Conservation (phyloP, 2,888 invertebrate genomes). For the Eurytoma californica region DNA sequence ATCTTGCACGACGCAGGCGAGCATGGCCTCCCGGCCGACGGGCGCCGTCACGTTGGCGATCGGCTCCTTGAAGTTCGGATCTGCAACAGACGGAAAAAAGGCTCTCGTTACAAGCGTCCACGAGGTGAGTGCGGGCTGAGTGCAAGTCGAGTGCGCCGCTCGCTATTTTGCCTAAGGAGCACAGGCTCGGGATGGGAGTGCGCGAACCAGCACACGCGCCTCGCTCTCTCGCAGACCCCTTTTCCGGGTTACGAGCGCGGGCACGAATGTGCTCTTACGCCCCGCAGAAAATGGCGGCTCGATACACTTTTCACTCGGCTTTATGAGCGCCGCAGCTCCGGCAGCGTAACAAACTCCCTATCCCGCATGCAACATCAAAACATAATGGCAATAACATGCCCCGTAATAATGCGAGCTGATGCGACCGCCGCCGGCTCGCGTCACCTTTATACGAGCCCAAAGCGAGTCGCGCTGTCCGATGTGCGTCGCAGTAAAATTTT, state of each 20-base stretch:
- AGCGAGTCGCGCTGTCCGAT: constrained; percentile 11
- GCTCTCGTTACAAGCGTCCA: not conserved
- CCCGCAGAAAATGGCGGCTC: constrained; percentile 25
- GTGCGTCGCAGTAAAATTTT: constrained; percentile 12
- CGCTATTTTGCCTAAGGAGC: too few relatives aligned
- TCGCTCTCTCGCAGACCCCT: not conserved
- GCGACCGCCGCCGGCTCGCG: not conserved
- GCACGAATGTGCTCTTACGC: constrained; percentile 14
- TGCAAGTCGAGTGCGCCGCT: too few relatives aligned
- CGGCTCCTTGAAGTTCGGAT: constrained; percentile 88
- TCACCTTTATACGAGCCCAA: not conserved
- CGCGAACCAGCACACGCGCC: not conserved
- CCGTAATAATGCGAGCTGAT: constrained; percentile 39
- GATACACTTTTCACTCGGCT: constrained; percentile 43
- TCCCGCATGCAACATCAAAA: constrained; percentile 55
- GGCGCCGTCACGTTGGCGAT: constrained; percentile 90
- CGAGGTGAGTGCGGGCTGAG: too few relatives aligned
- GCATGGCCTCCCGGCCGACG: constrained; percentile 88
- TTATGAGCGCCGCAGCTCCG: constrained; percentile 27
- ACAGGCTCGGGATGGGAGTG: too few relatives aligned
- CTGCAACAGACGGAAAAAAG: constrained; percentile 76
- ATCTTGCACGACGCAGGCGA: constrained; percentile 89
- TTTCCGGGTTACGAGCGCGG: constrained; percentile 13
- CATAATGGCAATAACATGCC: constrained; percentile 54
- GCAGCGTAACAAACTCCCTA: constrained; percentile 50